Evolutionary conservation across 1,140 invertebrate species (phyloP), one percentile per base, ranked within the genome.

Genomic region (Drosophila quadrilineata): DNA sequence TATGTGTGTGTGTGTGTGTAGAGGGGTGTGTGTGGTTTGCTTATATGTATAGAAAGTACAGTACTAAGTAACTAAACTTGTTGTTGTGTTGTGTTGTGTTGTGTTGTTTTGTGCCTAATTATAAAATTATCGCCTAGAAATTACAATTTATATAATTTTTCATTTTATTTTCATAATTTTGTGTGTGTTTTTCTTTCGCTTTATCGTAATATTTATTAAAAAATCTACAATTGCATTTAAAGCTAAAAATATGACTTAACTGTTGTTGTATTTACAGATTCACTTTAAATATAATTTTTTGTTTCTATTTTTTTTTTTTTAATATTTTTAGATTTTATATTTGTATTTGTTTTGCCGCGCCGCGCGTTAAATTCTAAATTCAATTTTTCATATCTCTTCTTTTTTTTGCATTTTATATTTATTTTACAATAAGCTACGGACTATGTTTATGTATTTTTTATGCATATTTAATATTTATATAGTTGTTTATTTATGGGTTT

Each of bases 211-310:
- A 35, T 77, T 76, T 69, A 66, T 77, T 85, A 79, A 85, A 85
- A 84, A 85, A 79, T 85, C 79, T 85, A 85, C 79, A 85, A 85
- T 85, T 85, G 79, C 79, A 79, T 79, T 85, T 82, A 85, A 85
- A 85, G 79, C 79, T 85, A 85, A 77, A 79, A 79, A 84, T 84
- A 85, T 84, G 71, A 79, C 79, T 85, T 85, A 85, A 85, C 75
- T 79, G 75, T 77, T 73, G 71, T 60, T 59, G 52, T 73, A 58
- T 73, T 64, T 69, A 69, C 67, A 70, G 67, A 70, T 28, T 56
- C n/a, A 64, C 52, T 53, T 70, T 67, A 6, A 43, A 46, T 54
- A 28, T 35, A 46, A 64, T 70, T 69, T 40, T 57, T 60, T 63
- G 48, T 57, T 43, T 45, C 64, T 59, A 52, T 60, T 52, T 40